Conservation (phyloP, 2,797 vertebrate genomes). For the Heterohyrax brucei region DNA sequence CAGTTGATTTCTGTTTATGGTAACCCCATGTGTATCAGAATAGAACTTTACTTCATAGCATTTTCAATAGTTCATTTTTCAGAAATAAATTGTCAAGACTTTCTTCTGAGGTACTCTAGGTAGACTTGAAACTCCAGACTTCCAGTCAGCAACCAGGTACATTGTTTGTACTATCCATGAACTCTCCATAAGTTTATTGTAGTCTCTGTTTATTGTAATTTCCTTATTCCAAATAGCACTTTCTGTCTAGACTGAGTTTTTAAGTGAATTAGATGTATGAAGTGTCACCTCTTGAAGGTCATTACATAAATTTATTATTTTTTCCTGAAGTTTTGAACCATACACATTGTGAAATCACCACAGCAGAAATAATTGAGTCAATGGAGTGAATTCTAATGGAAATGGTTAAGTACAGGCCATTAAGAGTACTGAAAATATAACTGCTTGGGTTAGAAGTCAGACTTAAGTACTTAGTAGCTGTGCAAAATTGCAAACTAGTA, state of each 20-base stretch:
- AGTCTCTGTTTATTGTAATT: background rate
- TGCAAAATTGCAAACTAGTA: background rate
- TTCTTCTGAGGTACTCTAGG: no score
- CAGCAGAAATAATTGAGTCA: background rate
- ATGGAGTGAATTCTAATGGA: background rate
- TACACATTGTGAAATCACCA: background rate
- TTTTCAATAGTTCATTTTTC: no score
- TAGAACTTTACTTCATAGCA: no score
- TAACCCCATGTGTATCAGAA: no score
- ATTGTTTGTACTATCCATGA: no score
- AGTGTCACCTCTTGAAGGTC: background rate
- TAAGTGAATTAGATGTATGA: conserved; percentile 11
- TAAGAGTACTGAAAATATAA: background rate
- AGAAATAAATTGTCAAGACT: no score
- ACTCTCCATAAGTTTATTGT: background rate
- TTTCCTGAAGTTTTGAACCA: background rate
- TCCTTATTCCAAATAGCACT: conserved; percentile 44
- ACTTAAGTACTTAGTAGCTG: background rate
- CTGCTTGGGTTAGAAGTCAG: background rate
- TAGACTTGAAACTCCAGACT: no score
- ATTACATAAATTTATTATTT: background rate
- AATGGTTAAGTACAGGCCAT: background rate
- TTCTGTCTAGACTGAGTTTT: conserved; percentile 31
- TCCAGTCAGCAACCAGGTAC: no score
- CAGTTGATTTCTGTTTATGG: no score